Evolutionary conservation across 2,888 invertebrate genomes (phyloP).

Genomic region (Iphiclides podalirius): DNA sequence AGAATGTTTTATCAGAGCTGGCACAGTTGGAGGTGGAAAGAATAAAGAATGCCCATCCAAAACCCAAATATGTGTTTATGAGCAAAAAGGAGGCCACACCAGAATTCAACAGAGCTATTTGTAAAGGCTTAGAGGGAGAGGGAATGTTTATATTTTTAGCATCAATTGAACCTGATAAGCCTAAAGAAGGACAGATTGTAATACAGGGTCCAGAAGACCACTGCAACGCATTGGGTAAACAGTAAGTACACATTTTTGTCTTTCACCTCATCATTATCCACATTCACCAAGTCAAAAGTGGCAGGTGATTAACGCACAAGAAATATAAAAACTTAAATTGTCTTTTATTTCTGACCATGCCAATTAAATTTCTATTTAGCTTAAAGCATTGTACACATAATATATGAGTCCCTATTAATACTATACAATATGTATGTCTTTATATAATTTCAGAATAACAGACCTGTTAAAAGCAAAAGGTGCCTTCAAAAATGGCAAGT

Average conservation of each 20-base stretch:
- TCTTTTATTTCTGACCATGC: too few relatives aligned
- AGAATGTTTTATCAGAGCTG: constrained; percentile 83
- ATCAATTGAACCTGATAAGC: constrained; percentile 84
- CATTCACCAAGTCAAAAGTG: too few relatives aligned
- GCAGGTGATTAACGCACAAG: too few relatives aligned
- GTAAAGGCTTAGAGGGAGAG: constrained; percentile 81
- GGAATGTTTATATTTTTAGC: constrained; percentile 84
- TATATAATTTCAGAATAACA: constrained; percentile 79
- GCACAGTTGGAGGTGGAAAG: constrained; percentile 84
- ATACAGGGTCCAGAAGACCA: constrained; percentile 78
- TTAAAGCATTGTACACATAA: too few relatives aligned
- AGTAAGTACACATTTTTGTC: too few relatives aligned
- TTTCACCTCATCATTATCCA: too few relatives aligned
- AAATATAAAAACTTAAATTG: too few relatives aligned
- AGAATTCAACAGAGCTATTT: constrained; percentile 86
- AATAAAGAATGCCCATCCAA: constrained; percentile 67
- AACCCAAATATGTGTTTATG: constrained; percentile 79
- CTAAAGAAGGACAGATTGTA: constrained; percentile 76
- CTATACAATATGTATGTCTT: constrained; percentile 7
- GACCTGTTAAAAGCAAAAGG: constrained; percentile 88
- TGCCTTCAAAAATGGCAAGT: constrained; percentile 85
- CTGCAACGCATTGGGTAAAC: constrained; percentile 77
- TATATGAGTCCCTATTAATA: too few relatives aligned
- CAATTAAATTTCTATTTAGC: too few relatives aligned
- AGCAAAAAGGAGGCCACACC: constrained; percentile 88